Evolutionary conservation across 1,140 invertebrate genomes (phyloP).

Genomic region (Platorchestia sp.): DNA sequence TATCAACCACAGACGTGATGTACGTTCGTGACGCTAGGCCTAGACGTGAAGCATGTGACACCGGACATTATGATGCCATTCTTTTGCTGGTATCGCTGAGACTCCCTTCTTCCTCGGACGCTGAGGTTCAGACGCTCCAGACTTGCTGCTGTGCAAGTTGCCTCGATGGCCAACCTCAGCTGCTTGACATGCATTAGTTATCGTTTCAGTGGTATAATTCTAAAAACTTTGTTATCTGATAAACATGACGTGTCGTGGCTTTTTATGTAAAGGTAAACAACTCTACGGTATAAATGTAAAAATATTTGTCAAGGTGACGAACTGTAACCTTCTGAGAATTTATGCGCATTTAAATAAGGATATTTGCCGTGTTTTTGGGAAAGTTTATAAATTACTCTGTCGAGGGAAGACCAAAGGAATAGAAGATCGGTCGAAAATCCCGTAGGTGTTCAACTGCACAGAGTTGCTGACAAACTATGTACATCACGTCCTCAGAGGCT

Average conservation of each 20-base stretch:
- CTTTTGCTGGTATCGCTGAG: not conserved
- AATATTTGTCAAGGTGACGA: not conserved
- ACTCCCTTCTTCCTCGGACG: not conserved
- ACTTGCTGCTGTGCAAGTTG: not conserved
- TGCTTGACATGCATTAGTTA: not conserved
- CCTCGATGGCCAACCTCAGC: not conserved
- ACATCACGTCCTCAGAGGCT: not conserved
- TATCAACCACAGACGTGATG: not conserved
- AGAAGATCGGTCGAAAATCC: not conserved
- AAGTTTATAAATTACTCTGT: not conserved
- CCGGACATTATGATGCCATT: not conserved
- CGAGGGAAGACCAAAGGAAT: too few relatives aligned
- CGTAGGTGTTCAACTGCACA: not conserved
- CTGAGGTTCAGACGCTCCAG: not conserved
- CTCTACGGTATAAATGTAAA: not conserved
- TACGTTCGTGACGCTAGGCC: not conserved
- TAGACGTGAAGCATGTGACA: not conserved
- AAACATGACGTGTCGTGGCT: not conserved
- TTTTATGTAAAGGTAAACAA: conserved; percentile 2
- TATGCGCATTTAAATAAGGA: not conserved
- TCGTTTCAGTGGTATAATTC: not conserved
- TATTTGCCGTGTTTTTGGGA: not conserved
- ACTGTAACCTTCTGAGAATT: not conserved
- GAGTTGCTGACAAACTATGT: not conserved
- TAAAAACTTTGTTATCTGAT: not conserved